Evolutionary conservation across 1,140 invertebrate genomes (phyloP).

Genomic region (Drosophila pectinifera): DNA sequence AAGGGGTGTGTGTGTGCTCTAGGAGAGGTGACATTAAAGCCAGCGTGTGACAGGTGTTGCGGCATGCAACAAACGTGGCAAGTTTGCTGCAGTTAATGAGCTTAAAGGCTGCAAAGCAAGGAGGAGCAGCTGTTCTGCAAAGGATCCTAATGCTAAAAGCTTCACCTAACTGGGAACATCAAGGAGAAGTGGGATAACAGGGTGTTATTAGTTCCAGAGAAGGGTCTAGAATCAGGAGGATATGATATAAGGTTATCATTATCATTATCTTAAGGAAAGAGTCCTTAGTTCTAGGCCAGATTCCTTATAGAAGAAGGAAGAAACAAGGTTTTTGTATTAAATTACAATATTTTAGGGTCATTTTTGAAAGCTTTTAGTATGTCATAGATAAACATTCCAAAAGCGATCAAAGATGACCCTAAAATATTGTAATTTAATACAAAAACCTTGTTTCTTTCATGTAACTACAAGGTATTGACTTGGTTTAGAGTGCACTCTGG

Average conservation of each 20-base stretch:
- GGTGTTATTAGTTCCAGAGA: no score
- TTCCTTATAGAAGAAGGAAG: no score
- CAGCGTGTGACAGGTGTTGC: constrained; percentile 19
- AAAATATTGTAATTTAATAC: constrained; percentile 1
- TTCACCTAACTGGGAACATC: constrained; percentile 1
- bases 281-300: no score
- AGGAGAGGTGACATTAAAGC: constrained; percentile 39
- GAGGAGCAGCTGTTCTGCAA: constrained; percentile 21
- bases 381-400: no score
- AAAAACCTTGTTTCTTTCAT: background rate
- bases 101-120: constrained; percentile 30
- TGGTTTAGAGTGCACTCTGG: background rate
- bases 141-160: constrained; percentile 24
- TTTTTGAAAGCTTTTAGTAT: background rate
- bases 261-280: background rate
- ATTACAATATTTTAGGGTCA: background rate
- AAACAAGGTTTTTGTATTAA: background rate
- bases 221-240: background rate
- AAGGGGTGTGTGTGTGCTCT: background rate
- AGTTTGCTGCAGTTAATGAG: constrained; percentile 39
- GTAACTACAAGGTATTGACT: background rate
- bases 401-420: background rate
- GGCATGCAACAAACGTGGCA: constrained; percentile 36
- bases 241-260: background rate
- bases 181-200: background rate